Evolutionary conservation across 2,797 vertebrate species (phyloP).

Genomic region (Oreochromis mossambicus): DNA sequence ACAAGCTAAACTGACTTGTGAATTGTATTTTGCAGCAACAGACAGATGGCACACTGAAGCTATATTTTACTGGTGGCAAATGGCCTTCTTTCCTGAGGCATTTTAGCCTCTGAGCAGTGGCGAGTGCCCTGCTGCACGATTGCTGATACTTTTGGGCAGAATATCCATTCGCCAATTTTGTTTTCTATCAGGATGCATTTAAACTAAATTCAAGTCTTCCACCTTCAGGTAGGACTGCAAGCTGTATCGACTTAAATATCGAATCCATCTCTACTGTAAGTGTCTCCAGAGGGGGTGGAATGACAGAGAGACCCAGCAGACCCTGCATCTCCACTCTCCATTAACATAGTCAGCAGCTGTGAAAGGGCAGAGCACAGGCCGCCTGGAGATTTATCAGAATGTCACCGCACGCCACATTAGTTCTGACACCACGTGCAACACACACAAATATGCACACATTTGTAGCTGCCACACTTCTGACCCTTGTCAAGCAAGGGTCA

Average conservation of each 20-base stretch:
- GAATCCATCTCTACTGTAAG: constrained; percentile 6
- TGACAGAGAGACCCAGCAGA: background rate
- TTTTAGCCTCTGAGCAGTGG: background rate
- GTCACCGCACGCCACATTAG: constrained; percentile 52
- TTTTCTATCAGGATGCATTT: background rate
- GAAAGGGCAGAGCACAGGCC: constrained; percentile 54
- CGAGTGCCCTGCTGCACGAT: background rate
- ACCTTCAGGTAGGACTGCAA: background rate
- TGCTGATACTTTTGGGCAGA: background rate
- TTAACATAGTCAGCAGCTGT: constrained; percentile 65
- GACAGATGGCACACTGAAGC: background rate
- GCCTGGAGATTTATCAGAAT: constrained; percentile 60
- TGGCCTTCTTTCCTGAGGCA: background rate
- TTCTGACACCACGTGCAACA: constrained; percentile 10
- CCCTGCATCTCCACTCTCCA: constrained; percentile 37
- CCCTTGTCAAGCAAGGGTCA: constrained; percentile 35
- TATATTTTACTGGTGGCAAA: background rate
- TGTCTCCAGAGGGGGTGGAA: background rate
- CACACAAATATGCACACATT: background rate
- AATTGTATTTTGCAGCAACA: background rate
- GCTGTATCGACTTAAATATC: background rate
- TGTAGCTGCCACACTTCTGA: background rate
- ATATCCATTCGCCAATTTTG: background rate
- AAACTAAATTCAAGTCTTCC: background rate
- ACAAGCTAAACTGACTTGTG: background rate